A percentile compares a stretch with the other conserved stretches of the same genome.
Evolutionary conservation across 2,797 vertebrate genomes (phyloP).

Genomic region (Melanotaenia pygmaea): DNA sequence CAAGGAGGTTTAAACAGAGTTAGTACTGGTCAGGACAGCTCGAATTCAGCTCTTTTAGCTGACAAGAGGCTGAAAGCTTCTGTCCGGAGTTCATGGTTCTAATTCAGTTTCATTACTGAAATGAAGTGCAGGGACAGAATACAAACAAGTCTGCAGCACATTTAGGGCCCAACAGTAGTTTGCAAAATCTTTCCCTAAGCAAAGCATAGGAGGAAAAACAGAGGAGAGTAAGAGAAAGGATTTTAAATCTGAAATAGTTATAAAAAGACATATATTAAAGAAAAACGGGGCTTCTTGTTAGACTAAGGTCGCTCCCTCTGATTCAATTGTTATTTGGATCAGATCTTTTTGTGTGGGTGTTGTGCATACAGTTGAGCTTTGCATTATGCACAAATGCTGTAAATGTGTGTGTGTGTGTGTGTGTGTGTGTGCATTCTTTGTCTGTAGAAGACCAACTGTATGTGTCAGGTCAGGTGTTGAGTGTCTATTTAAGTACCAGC

Average conservation of each 20-base stretch:
- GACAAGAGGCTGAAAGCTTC: constrained; percentile 24
- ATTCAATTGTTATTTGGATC: not conserved
- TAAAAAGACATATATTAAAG: not conserved
- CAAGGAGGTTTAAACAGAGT: constrained; percentile 23
- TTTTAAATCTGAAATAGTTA: not conserved
- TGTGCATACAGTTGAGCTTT: not conserved
- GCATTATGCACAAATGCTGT: not conserved
- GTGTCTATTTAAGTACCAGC: constrained; percentile 65
- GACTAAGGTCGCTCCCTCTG: constrained; percentile 6
- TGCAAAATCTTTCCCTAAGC: not conserved
- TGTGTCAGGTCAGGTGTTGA: constrained; percentile 60
- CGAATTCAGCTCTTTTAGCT: not conserved
- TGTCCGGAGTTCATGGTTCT: constrained; percentile 21
- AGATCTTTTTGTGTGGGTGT: not conserved
- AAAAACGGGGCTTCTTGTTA: constrained; percentile 3
- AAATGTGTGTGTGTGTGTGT: not conserved
- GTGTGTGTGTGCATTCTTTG: not conserved
- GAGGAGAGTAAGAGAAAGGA: not conserved
- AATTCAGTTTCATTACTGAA: constrained; percentile 20
- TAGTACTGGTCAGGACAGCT: constrained; percentile 22
- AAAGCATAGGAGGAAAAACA: not conserved
- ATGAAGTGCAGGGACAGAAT: constrained; percentile 15
- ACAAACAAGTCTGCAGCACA: constrained; percentile 1
- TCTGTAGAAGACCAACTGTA: constrained; percentile 8
- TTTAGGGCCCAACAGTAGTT: not conserved